Percentiles rank a stretch among this genome's conserved stretches.
phyloP scores from a whole-genome alignment of 2,113 vertebrate genomes.

The Laterallus jamaicensis region DNA sequence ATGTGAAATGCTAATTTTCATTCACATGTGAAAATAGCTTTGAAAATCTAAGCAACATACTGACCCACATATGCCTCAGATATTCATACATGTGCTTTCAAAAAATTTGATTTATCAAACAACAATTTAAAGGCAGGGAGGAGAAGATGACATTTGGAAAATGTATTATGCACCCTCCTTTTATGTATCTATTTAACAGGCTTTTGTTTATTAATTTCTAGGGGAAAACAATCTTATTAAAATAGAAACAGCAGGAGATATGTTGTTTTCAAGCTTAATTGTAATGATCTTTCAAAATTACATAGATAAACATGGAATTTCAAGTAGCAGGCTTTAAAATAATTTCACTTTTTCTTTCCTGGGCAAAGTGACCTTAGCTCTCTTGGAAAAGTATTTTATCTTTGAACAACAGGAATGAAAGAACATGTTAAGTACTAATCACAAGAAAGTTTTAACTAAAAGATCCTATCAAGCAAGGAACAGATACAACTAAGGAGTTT shows the following conservation, averaged over 20 bases:
- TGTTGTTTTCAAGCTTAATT: neutral
- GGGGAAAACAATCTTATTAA: neutral
- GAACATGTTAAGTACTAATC: neutral
- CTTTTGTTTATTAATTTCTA: neutral
- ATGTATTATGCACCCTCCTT: neutral
- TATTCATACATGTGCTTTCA: neutral
- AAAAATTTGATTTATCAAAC: neutral
- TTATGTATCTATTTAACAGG: neutral
- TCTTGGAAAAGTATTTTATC: neutral
- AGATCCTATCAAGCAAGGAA: neutral
- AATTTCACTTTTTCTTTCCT: neutral
- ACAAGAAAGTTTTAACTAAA: neutral
- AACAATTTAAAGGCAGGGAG: neutral
- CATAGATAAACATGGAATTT: neutral
- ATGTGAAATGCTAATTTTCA: neutral
- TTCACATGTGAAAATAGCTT: neutral
- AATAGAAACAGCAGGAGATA: neutral
- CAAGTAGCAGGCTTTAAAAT: neutral
- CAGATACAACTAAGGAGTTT: neutral
- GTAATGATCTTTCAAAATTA: neutral
- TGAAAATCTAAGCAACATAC: neutral
- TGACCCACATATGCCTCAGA: neutral
- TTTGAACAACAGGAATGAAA: neutral
- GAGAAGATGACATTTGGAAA: neutral
- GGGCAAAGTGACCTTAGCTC: neutral